Conservation (phyloP, 2,113 vertebrate genomes). For the Chascanopsetta lugubris region DNA sequence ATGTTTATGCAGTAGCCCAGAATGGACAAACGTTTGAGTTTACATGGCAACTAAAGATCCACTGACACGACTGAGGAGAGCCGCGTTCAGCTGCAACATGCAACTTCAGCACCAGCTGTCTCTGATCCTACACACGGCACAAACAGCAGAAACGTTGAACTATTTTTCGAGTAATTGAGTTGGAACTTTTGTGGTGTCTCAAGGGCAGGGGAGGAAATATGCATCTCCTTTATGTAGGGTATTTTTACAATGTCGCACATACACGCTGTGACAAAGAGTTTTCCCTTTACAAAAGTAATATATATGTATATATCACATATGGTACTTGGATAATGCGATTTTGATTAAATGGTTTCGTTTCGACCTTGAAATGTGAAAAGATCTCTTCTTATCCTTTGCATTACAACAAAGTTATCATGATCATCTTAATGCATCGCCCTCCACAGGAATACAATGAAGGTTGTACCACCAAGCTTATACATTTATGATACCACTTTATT, state of each 20-base stretch:
- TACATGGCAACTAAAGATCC: no score
- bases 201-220: no score
- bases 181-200: background rate
- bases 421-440: background rate
- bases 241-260: background rate
- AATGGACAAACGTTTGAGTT: no score
- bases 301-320: background rate
- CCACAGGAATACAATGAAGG: slow-evolving; percentile 2
- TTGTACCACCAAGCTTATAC: background rate
- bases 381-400: background rate
- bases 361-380: no score
- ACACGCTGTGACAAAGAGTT: background rate
- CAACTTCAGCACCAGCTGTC: no score
- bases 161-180: no score
- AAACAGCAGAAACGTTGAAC: no score
- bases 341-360: background rate
- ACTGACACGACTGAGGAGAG: no score
- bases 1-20: no score
- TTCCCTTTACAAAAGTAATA: no score
- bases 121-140: no score
- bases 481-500: slow-evolving; percentile 25
- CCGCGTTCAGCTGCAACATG: no score
- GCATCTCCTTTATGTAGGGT: background rate
- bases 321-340: background rate
- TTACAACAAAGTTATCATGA: background rate